Percentiles rank a stretch among this genome's conserved stretches.
phyloP scores from a whole-genome alignment of 2,113 vertebrate species.

The Poeciliopsis retropinna region DNA sequence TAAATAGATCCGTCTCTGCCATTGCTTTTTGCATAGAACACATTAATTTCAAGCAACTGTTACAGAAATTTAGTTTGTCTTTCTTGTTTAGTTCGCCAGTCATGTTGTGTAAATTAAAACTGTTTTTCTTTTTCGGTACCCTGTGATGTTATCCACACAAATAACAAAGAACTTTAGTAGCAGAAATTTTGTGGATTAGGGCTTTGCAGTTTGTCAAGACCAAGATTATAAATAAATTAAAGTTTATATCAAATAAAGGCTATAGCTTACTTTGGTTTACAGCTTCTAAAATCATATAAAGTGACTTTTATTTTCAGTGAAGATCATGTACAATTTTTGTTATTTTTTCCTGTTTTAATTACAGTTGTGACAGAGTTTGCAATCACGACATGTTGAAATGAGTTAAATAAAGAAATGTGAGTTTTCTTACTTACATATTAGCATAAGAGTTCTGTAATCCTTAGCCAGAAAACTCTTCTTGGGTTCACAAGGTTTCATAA shows the following conservation, averaged over 20 bases:
- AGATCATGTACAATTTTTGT: background rate
- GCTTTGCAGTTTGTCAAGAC: background rate
- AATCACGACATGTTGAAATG: background rate
- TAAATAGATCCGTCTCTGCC: conserved; percentile 17
- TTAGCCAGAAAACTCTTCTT: too few species aligned
- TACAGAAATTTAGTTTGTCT: background rate
- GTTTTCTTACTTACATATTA: background rate
- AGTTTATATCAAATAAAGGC: background rate
- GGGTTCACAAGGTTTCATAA: too few species aligned
- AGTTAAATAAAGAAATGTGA: background rate
- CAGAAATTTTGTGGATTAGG: background rate
- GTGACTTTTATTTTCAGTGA: background rate
- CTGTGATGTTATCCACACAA: too few species aligned
- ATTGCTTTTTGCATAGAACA: conserved; percentile 5
- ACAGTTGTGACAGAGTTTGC: background rate
- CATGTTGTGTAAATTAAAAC: too few species aligned
- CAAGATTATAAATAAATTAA: background rate
- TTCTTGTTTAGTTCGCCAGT: too few species aligned
- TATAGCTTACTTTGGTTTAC: background rate
- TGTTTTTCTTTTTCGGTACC: too few species aligned
- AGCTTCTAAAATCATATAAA: background rate
- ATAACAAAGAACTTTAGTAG: too few species aligned
- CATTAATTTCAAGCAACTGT: background rate
- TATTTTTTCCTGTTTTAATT: background rate
- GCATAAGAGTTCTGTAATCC: background rate